Conservation (phyloP, 2,888 invertebrate genomes). For the Hyposoter didymator region DNA sequence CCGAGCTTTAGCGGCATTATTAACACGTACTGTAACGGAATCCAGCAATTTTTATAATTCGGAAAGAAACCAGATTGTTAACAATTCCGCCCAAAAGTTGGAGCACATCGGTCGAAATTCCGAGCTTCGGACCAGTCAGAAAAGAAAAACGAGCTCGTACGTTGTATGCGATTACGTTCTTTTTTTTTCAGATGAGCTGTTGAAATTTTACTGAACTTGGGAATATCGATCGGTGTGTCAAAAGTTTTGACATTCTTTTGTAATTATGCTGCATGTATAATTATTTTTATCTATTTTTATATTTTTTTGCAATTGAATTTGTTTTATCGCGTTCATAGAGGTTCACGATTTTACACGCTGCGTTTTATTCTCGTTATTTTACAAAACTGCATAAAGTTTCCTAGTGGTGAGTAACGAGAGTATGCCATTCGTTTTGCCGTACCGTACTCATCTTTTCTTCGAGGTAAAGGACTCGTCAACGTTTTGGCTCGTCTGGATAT, state of each 20-base stretch:
- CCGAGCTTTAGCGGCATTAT: too few species aligned
- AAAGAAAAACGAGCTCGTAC: too few species aligned
- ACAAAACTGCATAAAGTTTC: constrained; percentile 5
- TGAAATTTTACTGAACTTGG: too few species aligned
- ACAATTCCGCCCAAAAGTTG: too few species aligned
- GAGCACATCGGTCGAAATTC: too few species aligned
- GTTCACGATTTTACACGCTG: neutral
- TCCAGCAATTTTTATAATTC: too few species aligned
- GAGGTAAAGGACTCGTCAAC: constrained; percentile 37
- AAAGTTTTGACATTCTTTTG: neutral
- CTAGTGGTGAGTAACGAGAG: constrained; percentile 48
- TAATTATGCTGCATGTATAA: neutral
- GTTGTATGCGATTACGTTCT: neutral
- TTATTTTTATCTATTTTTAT: too few species aligned
- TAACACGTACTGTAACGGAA: too few species aligned
- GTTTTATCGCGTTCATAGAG: neutral
- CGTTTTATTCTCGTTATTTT: neutral
- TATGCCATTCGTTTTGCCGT: constrained; percentile 50
- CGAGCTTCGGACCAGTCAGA: too few species aligned
- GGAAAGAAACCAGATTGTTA: too few species aligned
- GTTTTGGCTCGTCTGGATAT: constrained; percentile 55
- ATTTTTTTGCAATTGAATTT: neutral
- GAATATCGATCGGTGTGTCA: too few species aligned
- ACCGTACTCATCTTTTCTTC: constrained; percentile 55
- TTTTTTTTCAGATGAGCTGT: neutral